These are phyloP conservation scores for Pollenia griseotomentosa DNA, from an alignment of 2,888 invertebrate species.

Conservation along the genomic window DNA sequence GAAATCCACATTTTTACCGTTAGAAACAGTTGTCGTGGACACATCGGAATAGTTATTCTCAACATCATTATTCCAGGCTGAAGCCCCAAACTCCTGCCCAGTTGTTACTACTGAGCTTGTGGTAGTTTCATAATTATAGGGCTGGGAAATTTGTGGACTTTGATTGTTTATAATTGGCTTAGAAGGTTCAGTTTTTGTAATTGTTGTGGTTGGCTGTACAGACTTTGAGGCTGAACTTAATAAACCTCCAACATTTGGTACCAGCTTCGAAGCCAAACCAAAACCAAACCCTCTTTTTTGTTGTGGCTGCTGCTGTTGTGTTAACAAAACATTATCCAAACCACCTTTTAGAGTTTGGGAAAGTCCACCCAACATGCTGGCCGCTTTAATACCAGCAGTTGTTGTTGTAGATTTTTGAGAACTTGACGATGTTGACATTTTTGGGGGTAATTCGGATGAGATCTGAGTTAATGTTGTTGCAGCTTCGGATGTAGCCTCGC, in stretches of 20 bases:
- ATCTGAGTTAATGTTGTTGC: conserved; percentile 33
- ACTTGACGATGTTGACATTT: conserved; percentile 79
- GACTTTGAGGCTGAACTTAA: conserved; percentile 73
- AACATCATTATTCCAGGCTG: not conserved
- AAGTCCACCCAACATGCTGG: conserved; percentile 79
- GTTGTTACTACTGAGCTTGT: not conserved
- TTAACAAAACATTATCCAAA: conserved; percentile 80
- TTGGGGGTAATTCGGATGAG: conserved; percentile 71
- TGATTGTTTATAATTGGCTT: not conserved
- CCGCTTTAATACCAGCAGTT: conserved; percentile 82
- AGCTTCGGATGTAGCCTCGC: conserved; percentile 60
- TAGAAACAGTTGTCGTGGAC: not conserved
- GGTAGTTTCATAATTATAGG: not conserved
- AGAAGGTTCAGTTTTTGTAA: not conserved
- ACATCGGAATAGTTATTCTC: not conserved
- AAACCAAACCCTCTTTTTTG: conserved; percentile 79
- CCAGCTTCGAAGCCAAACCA: conserved; percentile 80
- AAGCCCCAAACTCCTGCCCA: not conserved
- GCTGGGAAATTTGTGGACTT: not conserved
- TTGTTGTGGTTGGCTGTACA: conserved; percentile 40
- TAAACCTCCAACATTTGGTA: conserved; percentile 80
- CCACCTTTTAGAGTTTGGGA: conserved; percentile 82
- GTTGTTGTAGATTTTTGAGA: conserved; percentile 81
- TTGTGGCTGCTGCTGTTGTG: conserved; percentile 73
- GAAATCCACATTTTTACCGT: conserved; percentile 1